Evolutionary conservation across 1,140 invertebrate species (phyloP).

Genomic region (Rhynchophorus ferrugineus): DNA sequence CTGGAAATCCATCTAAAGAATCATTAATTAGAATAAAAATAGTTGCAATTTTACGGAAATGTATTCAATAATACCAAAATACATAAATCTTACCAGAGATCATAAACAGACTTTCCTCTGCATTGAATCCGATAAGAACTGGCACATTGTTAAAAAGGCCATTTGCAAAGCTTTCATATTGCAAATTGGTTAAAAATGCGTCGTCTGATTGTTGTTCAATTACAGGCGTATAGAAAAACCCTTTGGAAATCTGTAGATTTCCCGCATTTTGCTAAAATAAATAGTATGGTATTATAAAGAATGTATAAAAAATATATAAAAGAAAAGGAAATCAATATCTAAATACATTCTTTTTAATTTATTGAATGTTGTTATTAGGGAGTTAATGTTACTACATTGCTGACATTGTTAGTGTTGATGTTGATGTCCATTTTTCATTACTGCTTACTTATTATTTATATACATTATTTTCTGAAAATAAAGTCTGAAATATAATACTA

Average conservation of each 20-base stretch:
- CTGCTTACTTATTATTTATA: no score
- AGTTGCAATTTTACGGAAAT: no score
- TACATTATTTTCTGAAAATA: no score
- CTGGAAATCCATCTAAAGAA: conserved; percentile 6
- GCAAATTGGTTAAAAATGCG: conserved; percentile 19
- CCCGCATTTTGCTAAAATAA: conserved; percentile 3
- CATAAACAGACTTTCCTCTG: conserved; percentile 22
- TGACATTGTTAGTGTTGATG: no score
- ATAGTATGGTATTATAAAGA: background rate
- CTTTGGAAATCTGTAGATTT: conserved; percentile 20
- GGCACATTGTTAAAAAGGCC: conserved; percentile 18
- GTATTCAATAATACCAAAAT: no score
- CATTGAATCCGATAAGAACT: conserved; percentile 20
- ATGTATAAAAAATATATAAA: background rate
- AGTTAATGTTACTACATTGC: no score
- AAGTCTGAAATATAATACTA: conserved; percentile 1
- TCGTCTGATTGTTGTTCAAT: conserved; percentile 16
- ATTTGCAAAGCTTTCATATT: conserved; percentile 14
- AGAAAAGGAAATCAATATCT: background rate
- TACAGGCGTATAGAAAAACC: conserved; percentile 25
- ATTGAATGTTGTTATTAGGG: no score
- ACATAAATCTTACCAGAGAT: conserved; percentile 17
- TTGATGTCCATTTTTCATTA: no score
- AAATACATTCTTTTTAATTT: no score
- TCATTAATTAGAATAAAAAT: background rate